These are phyloP conservation scores for Lindbergichthys nudifrons DNA, from an alignment of 2,797 vertebrate species.

Conservation along the genomic window DNA sequence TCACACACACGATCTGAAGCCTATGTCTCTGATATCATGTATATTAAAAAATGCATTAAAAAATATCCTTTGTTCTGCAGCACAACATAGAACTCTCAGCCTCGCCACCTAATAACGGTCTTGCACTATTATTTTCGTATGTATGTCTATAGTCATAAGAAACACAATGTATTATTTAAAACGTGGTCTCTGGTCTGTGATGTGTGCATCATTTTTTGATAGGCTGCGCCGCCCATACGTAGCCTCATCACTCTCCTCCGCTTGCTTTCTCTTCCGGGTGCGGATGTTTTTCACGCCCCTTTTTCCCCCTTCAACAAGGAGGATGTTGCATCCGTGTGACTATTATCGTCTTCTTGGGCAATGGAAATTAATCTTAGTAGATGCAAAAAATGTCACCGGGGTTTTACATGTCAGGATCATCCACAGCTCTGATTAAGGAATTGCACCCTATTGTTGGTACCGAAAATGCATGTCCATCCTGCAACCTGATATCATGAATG, in stretches of 20 bases:
- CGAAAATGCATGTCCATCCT: slow-evolving; percentile 5
- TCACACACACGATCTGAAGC: background rate
- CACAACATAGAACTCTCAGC: slow-evolving; percentile 57
- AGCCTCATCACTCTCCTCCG: background rate
- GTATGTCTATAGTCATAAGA: background rate
- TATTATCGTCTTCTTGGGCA: background rate
- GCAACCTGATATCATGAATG: slow-evolving; percentile 4
- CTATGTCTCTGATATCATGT: background rate
- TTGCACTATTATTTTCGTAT: background rate
- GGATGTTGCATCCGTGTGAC: slow-evolving; percentile 19
- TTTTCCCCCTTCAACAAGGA: background rate
- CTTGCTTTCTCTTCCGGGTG: slow-evolving; percentile 68
- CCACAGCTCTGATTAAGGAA: background rate
- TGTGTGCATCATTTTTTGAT: slow-evolving; percentile 9
- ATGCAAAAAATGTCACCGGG: slow-evolving; percentile 8
- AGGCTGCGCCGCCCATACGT: background rate
- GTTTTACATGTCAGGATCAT: slow-evolving; percentile 8
- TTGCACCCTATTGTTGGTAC: background rate
- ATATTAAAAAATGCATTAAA: no score
- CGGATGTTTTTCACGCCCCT: slow-evolving; percentile 7
- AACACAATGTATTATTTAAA: background rate
- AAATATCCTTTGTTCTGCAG: slow-evolving; percentile 31
- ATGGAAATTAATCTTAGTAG: background rate
- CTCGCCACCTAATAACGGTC: background rate
- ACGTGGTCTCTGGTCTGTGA: background rate